Base-by-base conservation (phyloP, 1,140 invertebrate species). In the Amyelois transitella region DNA sequence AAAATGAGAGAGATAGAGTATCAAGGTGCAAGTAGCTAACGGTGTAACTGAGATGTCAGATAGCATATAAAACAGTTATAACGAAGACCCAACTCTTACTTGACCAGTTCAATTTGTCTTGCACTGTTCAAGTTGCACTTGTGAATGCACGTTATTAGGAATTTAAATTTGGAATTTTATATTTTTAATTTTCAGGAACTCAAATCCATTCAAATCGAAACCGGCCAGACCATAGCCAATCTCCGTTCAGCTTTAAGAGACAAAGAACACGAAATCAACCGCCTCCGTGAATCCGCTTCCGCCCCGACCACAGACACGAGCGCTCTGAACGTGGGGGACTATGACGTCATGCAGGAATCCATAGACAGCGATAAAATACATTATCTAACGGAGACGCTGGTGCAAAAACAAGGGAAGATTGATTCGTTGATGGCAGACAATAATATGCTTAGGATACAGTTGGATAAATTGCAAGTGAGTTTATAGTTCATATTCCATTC, bases 341-440 rank as follows among this genome's bases (percentile, higher is more conserved):
- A 60, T 88, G 92, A 71, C 62, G 67, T 68, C 50, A 74, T 56
- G 12, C 74, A 73, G 49, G 64, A 69, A 21, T 54, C 50, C 43
- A 69, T 80, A 52, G 81, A 80, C 19, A 71, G 61, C 10, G 75
- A 85, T 8, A 84, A 81, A 55, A 72, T 85, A 10, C 60, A 80
- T 18, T 73, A 72, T 43, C 83, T 96, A 10, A 96, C 95, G 1
- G 92, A 96, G 73, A 94, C 92, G 38, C 83, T 96, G 12, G 94
- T 96, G 56, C 90, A 94, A 61, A 96, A 95, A 78, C 95, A 97
- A 77, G 93, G 92, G 49, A 91, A 92, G 60, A 83, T 97, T 17
- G 95, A 96, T 75, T 89, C 91, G 50, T 81, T 95, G 22, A 91
- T 94, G 51, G 94, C 94, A 1, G 95, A 96, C 70, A 93, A 94